Base-by-base conservation (phyloP, 1,140 invertebrate genomes). In the Drosophila auraria region DNA sequence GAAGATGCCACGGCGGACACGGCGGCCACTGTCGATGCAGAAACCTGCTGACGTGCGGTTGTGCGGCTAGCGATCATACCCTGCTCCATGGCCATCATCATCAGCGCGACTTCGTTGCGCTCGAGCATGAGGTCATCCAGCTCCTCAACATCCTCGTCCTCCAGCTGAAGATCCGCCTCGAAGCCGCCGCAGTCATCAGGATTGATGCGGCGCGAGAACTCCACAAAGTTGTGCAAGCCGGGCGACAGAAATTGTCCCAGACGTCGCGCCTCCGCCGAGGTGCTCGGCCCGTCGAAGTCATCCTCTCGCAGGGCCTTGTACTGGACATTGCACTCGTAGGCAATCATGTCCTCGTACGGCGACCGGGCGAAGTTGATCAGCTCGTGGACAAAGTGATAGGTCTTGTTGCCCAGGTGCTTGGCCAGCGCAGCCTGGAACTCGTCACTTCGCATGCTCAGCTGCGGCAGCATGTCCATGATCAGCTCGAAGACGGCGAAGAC, bases 321-420 rank as follows among this genome's bases (percentile, higher is more conserved):
- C 20, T 76, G 44, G 5, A 78, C 63, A 53, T 73, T 84, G 17
- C 64, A 72, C n/a, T 87, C 84, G 38, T 89, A 87, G 54, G 84
- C 38, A 0, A 87, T 79, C 0, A 78, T 15, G 17, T 69, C 57
- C 82, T 97, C 97, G 91, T 96, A 97, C 0, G 97, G 96, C 14
- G 97, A 97, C 20, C 95, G 95, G 23, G 98, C 97, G 94, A 97
- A 99, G 92, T 95, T 96, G 72, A 96, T 95, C 74, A 99, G 95
- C 91, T 99, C 98, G 83, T 98, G 97, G 45, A 97, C 94, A 93
- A 99, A 99, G 87, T 98, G 97, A 50, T 95, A 94, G 0, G 96
- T 96, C 60, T 95, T 93, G 17, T 92, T 78, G 2, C 94, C 94
- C 12, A 93, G 38, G 81, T 95, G 95, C 2, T 93, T 83, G 0